Evolutionary conservation across 2,113 vertebrate genomes (phyloP).

Genomic region (Otocyon megalotis): DNA sequence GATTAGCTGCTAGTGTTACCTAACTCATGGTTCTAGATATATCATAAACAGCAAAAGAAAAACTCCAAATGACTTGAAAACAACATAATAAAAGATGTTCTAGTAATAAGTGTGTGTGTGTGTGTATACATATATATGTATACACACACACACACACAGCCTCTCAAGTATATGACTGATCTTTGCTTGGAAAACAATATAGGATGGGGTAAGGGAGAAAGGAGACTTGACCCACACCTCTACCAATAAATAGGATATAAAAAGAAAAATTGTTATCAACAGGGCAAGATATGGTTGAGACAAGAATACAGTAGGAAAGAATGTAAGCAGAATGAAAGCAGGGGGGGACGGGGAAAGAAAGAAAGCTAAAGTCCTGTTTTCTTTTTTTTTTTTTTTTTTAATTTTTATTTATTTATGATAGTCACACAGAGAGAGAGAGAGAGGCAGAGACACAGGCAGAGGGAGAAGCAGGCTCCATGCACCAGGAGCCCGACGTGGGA

Average conservation of each 20-base stretch:
- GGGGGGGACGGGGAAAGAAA: too few species aligned
- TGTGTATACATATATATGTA: too few species aligned
- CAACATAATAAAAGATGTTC: background rate
- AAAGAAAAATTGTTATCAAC: background rate
- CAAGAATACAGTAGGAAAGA: background rate
- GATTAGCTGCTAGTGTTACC: background rate
- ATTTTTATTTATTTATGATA: too few species aligned
- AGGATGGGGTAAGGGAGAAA: background rate
- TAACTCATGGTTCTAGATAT: constrained; percentile 20
- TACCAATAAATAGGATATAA: background rate
- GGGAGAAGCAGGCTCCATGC: too few species aligned
- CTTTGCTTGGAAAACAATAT: constrained; percentile 25
- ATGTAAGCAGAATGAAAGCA: constrained; percentile 27
- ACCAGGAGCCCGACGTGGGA: too few species aligned
- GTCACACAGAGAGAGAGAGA: too few species aligned
- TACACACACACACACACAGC: background rate
- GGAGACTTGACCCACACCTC: background rate
- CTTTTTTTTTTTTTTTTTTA: too few species aligned
- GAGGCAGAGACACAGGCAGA: too few species aligned
- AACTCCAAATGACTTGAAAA: background rate
- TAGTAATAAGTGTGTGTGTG: background rate
- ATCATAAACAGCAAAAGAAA: background rate
- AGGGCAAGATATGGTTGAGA: background rate
- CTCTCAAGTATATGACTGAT: background rate
- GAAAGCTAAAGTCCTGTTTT: background rate